Base-by-base conservation (phyloP, 2,113 vertebrate species). In the Meleagris gallopavo region DNA sequence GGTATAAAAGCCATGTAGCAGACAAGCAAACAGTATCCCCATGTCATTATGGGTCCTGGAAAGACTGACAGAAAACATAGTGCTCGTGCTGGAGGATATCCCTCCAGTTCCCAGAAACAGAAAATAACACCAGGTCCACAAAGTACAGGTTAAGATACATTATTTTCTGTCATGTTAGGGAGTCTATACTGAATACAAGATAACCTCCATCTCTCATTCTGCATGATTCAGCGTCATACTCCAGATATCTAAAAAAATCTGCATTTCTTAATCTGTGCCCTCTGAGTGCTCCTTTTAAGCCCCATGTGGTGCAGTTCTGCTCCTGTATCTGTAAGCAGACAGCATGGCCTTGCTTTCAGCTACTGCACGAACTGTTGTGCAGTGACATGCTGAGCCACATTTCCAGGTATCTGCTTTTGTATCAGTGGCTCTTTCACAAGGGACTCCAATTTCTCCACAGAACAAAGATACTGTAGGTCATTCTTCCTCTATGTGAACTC, bases 341-440 rank as follows among this genome's bases (percentile, higher is more conserved):
- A 70, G 36, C 4, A 2, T 9, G 36, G 9, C 32, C 36, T 54
- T 77, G 69, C 41, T 90, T 76, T 20, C 46, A 14, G 9, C n/a
- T 1, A 29, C 46, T 67, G 66, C 41, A 0, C 0, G 7, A 83
- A 45, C 45, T 1, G 0, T 65, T 14, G 1, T 58, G 32, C 55
- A 32, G 55, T 0, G 2, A 27, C 27, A 45, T n/a, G 30, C n/a
- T 2, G 2, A n/a, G 41, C 14, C 24, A 41, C 18, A 45, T 60
- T 32, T 19, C 13, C 61, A 72, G 38, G 34, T 52, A 21, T 50
- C 80, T 67, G 40, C 52, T 64, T 4, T 82, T 78, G 57, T 41
- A 38, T 21, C 34, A 24, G 0, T 30, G 41, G 45, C 6, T 40
- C 52, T 79, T 75, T 32, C 4, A 4, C 48, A 69, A 32, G 25